Conservation (phyloP, 2,888 invertebrate species). For the Cremastinae sp. region DNA sequence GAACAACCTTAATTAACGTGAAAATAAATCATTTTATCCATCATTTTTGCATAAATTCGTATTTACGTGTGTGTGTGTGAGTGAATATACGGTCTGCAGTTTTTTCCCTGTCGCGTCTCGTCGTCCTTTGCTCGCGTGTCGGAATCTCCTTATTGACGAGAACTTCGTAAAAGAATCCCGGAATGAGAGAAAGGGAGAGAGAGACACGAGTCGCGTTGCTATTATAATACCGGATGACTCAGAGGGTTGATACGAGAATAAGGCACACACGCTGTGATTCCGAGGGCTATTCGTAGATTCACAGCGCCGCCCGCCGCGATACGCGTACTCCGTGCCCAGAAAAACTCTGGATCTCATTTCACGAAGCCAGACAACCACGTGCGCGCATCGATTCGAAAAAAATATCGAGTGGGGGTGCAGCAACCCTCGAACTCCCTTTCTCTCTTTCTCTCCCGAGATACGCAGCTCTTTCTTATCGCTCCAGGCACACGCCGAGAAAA, state of each 20-base stretch:
- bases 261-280: conserved; percentile 70
- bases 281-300: conserved; percentile 70
- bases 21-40: conserved; percentile 69
- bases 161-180: conserved; percentile 46
- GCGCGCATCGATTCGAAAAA: conserved; percentile 49
- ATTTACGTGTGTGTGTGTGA: not conserved
- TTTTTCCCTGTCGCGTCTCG: conserved; percentile 25
- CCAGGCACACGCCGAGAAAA: too few relatives aligned
- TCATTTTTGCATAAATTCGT: conserved; percentile 56
- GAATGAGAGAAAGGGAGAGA: not conserved
- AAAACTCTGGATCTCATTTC: conserved; percentile 29
- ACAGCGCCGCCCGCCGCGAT: conserved; percentile 34
- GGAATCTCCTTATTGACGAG: conserved; percentile 68
- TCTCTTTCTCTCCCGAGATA: too few relatives aligned
- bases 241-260: conserved; percentile 61
- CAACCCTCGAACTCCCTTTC: too few relatives aligned
- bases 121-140: conserved; percentile 70
- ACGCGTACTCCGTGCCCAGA: conserved; percentile 17
- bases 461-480: too few relatives aligned
- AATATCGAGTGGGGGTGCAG: conserved; percentile 42
- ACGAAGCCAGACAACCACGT: conserved; percentile 55
- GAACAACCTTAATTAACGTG: conserved; percentile 71
- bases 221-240: conserved; percentile 70
- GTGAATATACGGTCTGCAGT: not conserved
- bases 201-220: conserved; percentile 65